Evolutionary conservation across 2,113 vertebrate species (phyloP).

Genomic region (Ageneiosus marmoratus): DNA sequence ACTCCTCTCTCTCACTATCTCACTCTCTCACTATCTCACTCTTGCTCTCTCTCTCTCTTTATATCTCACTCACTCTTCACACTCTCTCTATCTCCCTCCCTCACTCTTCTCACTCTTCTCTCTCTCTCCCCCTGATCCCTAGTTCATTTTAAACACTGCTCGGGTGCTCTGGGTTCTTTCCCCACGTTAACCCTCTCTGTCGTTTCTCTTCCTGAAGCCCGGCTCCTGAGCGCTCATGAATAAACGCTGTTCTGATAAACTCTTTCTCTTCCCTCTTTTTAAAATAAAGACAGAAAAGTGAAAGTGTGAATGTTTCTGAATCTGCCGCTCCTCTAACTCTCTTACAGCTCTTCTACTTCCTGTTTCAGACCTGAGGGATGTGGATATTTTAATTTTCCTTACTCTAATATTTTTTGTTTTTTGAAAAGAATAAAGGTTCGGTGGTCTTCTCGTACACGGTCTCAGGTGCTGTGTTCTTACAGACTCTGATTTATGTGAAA

Average conservation of each 20-base stretch:
- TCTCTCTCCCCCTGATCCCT: constrained; percentile 54
- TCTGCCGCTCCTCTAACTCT: constrained; percentile 66
- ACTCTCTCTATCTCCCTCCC: neutral
- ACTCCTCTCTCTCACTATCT: too few relatives aligned
- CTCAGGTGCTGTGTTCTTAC: neutral
- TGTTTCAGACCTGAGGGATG: constrained; percentile 65
- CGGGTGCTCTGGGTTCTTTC: constrained; percentile 81
- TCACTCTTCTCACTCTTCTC: constrained; percentile 53
- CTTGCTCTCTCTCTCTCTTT: constrained; percentile 56
- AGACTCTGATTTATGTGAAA: too few relatives aligned
- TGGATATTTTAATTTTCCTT: constrained; percentile 63
- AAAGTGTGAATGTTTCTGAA: constrained; percentile 67
- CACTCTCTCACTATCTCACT: constrained; percentile 52
- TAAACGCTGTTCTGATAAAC: constrained; percentile 54
- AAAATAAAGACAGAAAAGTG: constrained; percentile 51
- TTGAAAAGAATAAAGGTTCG: constrained; percentile 72
- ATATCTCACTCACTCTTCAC: constrained; percentile 45
- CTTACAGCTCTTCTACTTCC: constrained; percentile 49
- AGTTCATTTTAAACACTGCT: constrained; percentile 68
- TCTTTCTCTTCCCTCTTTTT: constrained; percentile 42
- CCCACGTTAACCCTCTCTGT: constrained; percentile 75
- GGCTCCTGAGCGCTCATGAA: constrained; percentile 48
- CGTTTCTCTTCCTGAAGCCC: constrained; percentile 68
- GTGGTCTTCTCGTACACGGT: neutral
- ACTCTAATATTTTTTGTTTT: constrained; percentile 53